phyloP scores from a whole-genome alignment of 2,888 invertebrate genomes.

The Aphodius granarius region DNA sequence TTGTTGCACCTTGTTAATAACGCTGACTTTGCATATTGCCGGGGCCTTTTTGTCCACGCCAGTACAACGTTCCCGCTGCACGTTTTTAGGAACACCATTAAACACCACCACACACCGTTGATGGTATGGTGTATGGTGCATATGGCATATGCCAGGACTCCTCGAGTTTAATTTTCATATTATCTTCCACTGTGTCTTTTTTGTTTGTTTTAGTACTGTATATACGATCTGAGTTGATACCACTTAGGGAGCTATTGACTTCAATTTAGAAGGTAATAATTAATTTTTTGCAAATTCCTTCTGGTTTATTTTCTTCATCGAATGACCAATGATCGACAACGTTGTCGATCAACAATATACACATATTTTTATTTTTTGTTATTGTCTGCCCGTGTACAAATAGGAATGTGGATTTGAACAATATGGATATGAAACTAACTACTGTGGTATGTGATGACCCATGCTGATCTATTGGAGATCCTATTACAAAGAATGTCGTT shows the following conservation, averaged over 20 bases:
- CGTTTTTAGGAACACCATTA: constrained; percentile 50
- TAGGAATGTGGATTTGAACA: no score
- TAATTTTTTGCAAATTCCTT: constrained; percentile 29
- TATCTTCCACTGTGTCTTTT: constrained; percentile 35
- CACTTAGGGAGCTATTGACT: constrained; percentile 39
- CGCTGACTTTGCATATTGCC: constrained; percentile 53
- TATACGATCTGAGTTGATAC: constrained; percentile 37
- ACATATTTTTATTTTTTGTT: no score
- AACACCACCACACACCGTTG: constrained; percentile 39
- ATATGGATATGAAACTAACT: no score
- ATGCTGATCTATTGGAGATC: neutral
- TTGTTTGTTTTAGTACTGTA: neutral
- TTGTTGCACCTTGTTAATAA: constrained; percentile 55
- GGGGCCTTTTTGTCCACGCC: constrained; percentile 41
- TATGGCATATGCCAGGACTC: constrained; percentile 46
- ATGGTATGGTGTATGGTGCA: constrained; percentile 46
- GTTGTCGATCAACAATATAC: no score
- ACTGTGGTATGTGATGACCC: neutral
- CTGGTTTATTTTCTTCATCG: neutral
- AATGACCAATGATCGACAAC: no score
- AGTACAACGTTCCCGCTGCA: constrained; percentile 42
- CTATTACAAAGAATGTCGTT: neutral
- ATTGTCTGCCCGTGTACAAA: no score
- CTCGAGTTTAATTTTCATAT: constrained; percentile 47
- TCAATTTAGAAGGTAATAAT: constrained; percentile 41